Percentiles rank a stretch among this genome's conserved stretches.
These are phyloP conservation scores for Microdon myrmicae DNA, from an alignment of 2,888 invertebrate genomes.

Conservation along the genomic window DNA sequence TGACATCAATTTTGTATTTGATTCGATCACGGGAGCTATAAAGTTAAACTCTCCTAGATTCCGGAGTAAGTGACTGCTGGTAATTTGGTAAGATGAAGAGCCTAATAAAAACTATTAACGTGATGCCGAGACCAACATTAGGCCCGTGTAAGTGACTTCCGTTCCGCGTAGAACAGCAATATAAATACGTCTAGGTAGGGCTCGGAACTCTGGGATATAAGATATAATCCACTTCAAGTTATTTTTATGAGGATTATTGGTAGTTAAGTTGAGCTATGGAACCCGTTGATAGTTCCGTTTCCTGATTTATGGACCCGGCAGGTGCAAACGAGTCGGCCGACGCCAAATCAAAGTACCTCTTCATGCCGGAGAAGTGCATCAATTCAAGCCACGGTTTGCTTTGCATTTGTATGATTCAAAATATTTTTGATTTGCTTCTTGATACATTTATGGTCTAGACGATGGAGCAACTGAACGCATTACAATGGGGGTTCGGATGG, in stretches of 20 bases:
- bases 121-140: constrained; percentile 26
- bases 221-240: constrained; percentile 29
- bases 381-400: constrained; percentile 21
- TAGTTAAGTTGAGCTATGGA: constrained; percentile 39
- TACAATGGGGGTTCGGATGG: neutral
- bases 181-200: constrained; percentile 31
- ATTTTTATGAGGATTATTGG: constrained; percentile 49
- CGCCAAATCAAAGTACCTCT: too few relatives aligned
- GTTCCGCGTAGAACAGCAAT: constrained; percentile 12
- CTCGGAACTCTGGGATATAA: neutral
- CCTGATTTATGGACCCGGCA: constrained; percentile 39
- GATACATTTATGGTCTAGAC: constrained; percentile 18
- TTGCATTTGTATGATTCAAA: constrained; percentile 40
- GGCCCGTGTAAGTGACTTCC: constrained; percentile 31
- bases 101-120: constrained; percentile 50
- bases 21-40: constrained; percentile 36
- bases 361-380: too few relatives aligned
- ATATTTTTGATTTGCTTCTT: constrained; percentile 30
- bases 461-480: neutral
- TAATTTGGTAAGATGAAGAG: constrained; percentile 43
- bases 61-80: constrained; percentile 38
- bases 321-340: constrained; percentile 25
- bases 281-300: constrained; percentile 37
- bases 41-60: constrained; percentile 41
- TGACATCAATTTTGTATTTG: constrained; percentile 34